These are phyloP conservation scores for Batillaria attramentaria DNA, from an alignment of 1,140 invertebrate genomes.

Conservation along the genomic window DNA sequence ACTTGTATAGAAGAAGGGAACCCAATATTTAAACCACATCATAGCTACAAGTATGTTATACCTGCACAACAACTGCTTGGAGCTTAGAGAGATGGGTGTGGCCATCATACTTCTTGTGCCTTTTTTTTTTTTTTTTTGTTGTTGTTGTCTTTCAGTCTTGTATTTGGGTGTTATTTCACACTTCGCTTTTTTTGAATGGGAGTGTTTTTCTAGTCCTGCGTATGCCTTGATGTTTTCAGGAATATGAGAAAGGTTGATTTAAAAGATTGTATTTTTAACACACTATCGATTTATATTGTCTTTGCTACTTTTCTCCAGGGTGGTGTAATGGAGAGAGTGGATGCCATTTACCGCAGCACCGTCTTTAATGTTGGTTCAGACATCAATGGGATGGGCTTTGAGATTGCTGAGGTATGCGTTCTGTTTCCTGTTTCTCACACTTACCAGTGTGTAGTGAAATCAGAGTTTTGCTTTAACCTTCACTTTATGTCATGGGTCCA, in stretches of 20 bases:
- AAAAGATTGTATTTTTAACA: conserved; percentile 8
- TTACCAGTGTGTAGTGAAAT: background rate
- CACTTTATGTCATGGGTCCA: background rate
- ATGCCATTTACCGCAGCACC: conserved; percentile 52
- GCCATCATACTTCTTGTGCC: too few relatives aligned
- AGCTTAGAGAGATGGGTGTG: too few relatives aligned
- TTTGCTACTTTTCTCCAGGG: conserved; percentile 41
- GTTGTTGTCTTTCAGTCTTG: background rate
- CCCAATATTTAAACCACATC: too few relatives aligned
- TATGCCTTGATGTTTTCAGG: too few relatives aligned
- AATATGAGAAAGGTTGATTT: too few relatives aligned
- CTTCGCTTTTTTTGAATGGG: background rate
- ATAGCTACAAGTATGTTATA: too few relatives aligned
- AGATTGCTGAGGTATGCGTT: conserved; percentile 42
- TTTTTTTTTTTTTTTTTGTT: conserved; percentile 13
- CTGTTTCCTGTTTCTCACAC: background rate
- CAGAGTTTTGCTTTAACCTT: background rate
- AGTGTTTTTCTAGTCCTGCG: too few relatives aligned
- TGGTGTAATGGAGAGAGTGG: conserved; percentile 50
- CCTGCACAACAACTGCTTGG: too few relatives aligned
- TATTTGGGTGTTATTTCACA: background rate
- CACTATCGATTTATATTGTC: background rate
- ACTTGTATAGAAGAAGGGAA: too few relatives aligned
- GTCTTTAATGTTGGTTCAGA: conserved; percentile 36
- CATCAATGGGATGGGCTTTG: conserved; percentile 50